phyloP scores from a whole-genome alignment of 2,797 vertebrate species.

The Eupleurogrammus muticus region DNA sequence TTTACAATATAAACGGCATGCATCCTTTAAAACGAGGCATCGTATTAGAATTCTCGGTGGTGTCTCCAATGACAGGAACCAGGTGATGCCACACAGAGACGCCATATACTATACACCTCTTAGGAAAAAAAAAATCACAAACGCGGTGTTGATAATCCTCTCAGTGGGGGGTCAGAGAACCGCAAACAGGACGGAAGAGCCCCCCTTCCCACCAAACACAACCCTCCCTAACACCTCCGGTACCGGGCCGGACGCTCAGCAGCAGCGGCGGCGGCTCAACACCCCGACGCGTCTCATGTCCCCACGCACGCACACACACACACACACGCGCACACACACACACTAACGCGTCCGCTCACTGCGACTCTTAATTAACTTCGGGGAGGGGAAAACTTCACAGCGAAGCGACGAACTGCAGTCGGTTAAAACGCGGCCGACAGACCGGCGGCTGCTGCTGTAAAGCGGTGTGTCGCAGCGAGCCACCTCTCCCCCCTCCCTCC shows the following conservation, averaged over 20 bases:
- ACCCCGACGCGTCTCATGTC: constrained; percentile 27
- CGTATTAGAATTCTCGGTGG: not conserved
- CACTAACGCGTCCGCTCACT: not conserved
- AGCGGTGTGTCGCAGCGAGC: constrained; percentile 40
- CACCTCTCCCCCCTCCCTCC: constrained; percentile 22
- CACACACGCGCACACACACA: not conserved
- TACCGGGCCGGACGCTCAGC: not conserved
- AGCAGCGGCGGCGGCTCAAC: constrained; percentile 3
- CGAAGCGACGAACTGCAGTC: not conserved
- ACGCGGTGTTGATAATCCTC: constrained; percentile 6
- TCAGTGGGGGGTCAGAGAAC: not conserved
- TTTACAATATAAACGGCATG: not conserved
- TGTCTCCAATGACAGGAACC: not conserved
- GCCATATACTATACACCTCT: not conserved
- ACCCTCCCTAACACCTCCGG: constrained; percentile 12
- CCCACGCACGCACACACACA: not conserved
- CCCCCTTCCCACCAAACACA: constrained; percentile 22
- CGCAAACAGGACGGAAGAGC: not conserved
- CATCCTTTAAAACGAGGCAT: not conserved
- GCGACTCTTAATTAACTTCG: constrained; percentile 24
- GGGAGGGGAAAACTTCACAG: constrained; percentile 4
- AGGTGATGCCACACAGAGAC: constrained; percentile 12
- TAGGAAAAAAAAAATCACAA: constrained; percentile 1
- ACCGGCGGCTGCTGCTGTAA: constrained; percentile 36
- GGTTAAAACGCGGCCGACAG: constrained; percentile 24